A percentile compares a stretch with the other conserved stretches of the same genome.
phyloP scores from a whole-genome alignment of 2,113 vertebrate genomes.

The Nymphicus hollandicus region DNA sequence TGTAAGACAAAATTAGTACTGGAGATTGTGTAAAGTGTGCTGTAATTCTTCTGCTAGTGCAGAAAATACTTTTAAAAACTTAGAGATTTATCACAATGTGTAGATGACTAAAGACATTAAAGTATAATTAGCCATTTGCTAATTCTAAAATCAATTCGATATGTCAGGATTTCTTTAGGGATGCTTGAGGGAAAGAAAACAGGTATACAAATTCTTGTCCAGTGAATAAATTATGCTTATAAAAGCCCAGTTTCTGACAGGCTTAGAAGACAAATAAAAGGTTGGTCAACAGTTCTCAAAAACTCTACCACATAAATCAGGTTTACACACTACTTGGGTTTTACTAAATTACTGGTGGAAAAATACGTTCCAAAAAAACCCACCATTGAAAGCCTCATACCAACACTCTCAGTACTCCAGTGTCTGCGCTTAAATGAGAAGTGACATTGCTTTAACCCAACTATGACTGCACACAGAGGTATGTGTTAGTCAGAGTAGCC shows the following conservation, averaged over 20 bases:
- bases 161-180: background rate
- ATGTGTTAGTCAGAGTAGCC: background rate
- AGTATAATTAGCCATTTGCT: background rate
- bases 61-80: background rate
- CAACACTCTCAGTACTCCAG: background rate
- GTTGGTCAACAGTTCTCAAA: background rate
- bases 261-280: background rate
- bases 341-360: background rate
- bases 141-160: constrained; percentile 17
- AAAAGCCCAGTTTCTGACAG: background rate
- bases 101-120: background rate
- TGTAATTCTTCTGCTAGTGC: constrained; percentile 1
- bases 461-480: background rate
- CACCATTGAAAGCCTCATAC: background rate
- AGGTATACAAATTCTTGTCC: background rate
- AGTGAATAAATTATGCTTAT: background rate
- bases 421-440: background rate
- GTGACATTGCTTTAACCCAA: background rate
- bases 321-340: background rate
- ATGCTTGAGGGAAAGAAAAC: background rate
- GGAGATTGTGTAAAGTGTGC: background rate
- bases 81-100: background rate
- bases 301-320: background rate
- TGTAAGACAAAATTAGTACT: constrained; percentile 24
- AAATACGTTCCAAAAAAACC: background rate